These are phyloP conservation scores for Crioceris asparagi DNA, from an alignment of 2,888 invertebrate genomes.

Conservation along the genomic window DNA sequence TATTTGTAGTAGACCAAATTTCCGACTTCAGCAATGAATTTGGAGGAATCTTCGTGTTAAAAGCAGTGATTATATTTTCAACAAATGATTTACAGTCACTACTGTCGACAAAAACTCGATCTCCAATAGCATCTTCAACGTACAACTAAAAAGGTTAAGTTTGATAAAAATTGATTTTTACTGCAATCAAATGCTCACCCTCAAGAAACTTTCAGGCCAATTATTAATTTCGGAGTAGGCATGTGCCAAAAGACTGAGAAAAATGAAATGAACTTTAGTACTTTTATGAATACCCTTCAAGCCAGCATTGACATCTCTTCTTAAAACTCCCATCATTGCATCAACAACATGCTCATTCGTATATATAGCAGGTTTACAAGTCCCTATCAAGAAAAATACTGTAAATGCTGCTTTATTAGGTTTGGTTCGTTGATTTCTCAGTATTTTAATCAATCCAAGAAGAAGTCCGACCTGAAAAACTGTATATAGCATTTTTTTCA, in stretches of 20 bases:
- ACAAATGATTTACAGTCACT: slow-evolving; percentile 84
- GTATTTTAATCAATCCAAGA: slow-evolving; percentile 77
- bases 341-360: slow-evolving; percentile 64
- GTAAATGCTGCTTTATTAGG: slow-evolving; percentile 71
- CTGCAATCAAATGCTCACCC: slow-evolving; percentile 44
- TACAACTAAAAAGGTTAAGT: slow-evolving; percentile 52
- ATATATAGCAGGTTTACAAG: slow-evolving; percentile 67
- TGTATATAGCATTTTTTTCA: neutral
- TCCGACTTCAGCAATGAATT: slow-evolving; percentile 57
- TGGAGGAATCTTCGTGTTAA: slow-evolving; percentile 69
- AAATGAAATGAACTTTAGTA: slow-evolving; percentile 69
- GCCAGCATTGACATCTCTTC: slow-evolving; percentile 60
- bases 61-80: slow-evolving; percentile 80
- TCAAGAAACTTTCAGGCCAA: slow-evolving; percentile 90
- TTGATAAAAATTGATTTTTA: neutral
- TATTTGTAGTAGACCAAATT: slow-evolving; percentile 41
- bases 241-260: slow-evolving; percentile 72
- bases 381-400: slow-evolving; percentile 69
- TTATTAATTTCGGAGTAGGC: slow-evolving; percentile 71
- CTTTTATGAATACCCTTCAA: slow-evolving; percentile 59
- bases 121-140: slow-evolving; percentile 89
- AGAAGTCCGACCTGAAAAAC: slow-evolving; percentile 55
- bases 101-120: slow-evolving; percentile 89
- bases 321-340: slow-evolving; percentile 70
- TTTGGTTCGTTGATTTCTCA: slow-evolving; percentile 69